These are phyloP conservation scores for Drosophila repletoides DNA, from an alignment of 1,140 invertebrate species.

Conservation along the genomic window DNA sequence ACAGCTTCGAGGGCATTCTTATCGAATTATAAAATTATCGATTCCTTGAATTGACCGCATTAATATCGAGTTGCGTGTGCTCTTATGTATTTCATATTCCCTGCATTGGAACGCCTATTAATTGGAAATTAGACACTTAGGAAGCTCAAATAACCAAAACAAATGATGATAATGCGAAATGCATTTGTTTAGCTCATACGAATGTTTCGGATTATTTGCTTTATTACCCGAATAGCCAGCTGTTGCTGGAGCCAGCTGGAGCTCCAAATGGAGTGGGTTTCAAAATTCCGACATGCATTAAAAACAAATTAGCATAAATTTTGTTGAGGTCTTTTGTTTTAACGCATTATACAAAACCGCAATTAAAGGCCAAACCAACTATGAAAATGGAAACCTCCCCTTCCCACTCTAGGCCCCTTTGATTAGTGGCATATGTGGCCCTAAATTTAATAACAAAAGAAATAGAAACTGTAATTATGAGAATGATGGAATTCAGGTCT, in stretches of 20 bases:
- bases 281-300: constrained; percentile 39
- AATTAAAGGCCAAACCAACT: constrained; percentile 37
- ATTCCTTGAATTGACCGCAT: too few relatives aligned
- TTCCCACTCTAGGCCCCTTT: too few relatives aligned
- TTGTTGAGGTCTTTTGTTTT: constrained; percentile 28
- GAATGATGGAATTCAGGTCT: constrained; percentile 36
- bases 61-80: too few relatives aligned
- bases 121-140: constrained; percentile 30
- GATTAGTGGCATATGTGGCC: constrained; percentile 19
- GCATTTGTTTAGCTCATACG: constrained; percentile 4
- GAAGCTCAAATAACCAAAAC: background rate
- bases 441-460: constrained; percentile 44
- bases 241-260: background rate
- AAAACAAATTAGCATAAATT: constrained; percentile 58
- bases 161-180: constrained; percentile 4
- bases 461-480: constrained; percentile 68
- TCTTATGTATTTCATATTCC: too few relatives aligned
- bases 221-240: constrained; percentile 13
- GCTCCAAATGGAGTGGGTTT: too few relatives aligned
- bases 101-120: constrained; percentile 22
- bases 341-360: constrained; percentile 21
- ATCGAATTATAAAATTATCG: too few relatives aligned
- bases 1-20: too few relatives aligned
- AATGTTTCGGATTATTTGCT: background rate
- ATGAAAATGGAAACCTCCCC: constrained; percentile 17